Percentiles rank a stretch among this genome's conserved stretches.
Evolutionary conservation across 1,140 invertebrate species (phyloP).

Genomic region (Drosophila saltans): DNA sequence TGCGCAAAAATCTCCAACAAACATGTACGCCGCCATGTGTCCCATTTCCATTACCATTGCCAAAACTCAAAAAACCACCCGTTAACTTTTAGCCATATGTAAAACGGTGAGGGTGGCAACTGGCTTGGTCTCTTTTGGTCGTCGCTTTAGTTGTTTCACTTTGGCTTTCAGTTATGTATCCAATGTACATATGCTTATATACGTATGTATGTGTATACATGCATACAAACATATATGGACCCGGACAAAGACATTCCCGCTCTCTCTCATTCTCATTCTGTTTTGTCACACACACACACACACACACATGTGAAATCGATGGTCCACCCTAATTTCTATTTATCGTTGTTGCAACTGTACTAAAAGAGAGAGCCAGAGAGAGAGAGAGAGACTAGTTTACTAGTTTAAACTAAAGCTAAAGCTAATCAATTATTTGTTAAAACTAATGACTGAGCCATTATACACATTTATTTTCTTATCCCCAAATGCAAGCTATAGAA

Average conservation of each 20-base stretch:
- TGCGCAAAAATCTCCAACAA: constrained; percentile 53
- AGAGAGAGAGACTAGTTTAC: too few species aligned
- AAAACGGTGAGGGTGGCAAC: constrained; percentile 69
- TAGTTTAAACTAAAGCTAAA: too few species aligned
- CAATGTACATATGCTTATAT: constrained; percentile 10
- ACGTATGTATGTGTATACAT: constrained; percentile 5
- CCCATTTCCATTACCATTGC: constrained; percentile 36
- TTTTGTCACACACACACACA: too few species aligned
- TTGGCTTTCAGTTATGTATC: constrained; percentile 17
- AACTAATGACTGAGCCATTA: background rate
- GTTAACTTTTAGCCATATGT: constrained; percentile 72
- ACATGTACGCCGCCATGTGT: constrained; percentile 38
- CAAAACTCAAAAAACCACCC: constrained; percentile 25
- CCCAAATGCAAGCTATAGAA: background rate
- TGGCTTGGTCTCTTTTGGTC: constrained; percentile 10
- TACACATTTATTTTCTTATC: background rate
- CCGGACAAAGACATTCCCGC: background rate
- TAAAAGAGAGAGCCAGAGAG: background rate
- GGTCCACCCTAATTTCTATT: constrained; percentile 27
- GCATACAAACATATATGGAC: background rate
- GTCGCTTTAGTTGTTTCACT: constrained; percentile 1
- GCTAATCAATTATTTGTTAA: background rate
- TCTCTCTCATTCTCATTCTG: background rate
- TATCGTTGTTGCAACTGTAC: constrained; percentile 35
- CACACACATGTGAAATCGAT: constrained; percentile 9